A percentile compares a stretch with the other conserved stretches of the same genome.
Conservation (phyloP, 2,797 vertebrate species). For the Chaetodon trifasciatus region DNA sequence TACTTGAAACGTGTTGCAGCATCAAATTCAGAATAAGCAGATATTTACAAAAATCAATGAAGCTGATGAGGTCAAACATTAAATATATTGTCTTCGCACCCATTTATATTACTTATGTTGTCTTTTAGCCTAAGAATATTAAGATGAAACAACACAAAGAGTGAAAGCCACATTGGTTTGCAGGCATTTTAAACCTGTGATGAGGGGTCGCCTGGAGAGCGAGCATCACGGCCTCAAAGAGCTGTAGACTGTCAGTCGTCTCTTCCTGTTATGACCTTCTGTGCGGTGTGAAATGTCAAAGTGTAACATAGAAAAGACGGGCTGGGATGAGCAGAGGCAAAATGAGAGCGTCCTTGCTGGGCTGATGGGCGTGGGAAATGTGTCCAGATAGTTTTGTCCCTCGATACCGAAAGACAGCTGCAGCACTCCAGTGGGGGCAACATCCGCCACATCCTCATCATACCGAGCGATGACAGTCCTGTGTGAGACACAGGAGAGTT, state of each 20-base stretch:
- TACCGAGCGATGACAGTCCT: conserved; percentile 17
- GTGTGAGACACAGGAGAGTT: neutral
- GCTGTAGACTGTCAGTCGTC: neutral
- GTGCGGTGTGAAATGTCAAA: conserved; percentile 19
- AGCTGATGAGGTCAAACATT: too few relatives aligned
- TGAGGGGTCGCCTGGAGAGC: neutral
- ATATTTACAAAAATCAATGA: too few relatives aligned
- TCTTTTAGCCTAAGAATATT: neutral
- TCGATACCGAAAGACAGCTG: conserved; percentile 59
- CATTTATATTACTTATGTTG: neutral
- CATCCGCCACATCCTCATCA: conserved; percentile 40
- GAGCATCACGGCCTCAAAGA: neutral
- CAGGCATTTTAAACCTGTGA: neutral
- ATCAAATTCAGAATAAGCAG: too few relatives aligned
- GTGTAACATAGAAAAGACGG: conserved; percentile 6
- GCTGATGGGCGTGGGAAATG: conserved; percentile 54
- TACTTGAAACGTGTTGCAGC: too few relatives aligned
- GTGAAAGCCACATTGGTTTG: neutral
- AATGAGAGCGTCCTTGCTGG: conserved; percentile 9
- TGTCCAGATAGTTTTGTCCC: conserved; percentile 39
- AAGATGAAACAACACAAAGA: neutral
- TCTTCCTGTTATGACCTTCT: conserved; percentile 14
- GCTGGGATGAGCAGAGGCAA: conserved; percentile 9
- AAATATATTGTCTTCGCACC: neutral
- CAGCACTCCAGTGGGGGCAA: conserved; percentile 44